A percentile compares a stretch with the other conserved stretches of the same genome.
phyloP scores from a whole-genome alignment of 1,140 invertebrate species.

The Bombyx mori region DNA sequence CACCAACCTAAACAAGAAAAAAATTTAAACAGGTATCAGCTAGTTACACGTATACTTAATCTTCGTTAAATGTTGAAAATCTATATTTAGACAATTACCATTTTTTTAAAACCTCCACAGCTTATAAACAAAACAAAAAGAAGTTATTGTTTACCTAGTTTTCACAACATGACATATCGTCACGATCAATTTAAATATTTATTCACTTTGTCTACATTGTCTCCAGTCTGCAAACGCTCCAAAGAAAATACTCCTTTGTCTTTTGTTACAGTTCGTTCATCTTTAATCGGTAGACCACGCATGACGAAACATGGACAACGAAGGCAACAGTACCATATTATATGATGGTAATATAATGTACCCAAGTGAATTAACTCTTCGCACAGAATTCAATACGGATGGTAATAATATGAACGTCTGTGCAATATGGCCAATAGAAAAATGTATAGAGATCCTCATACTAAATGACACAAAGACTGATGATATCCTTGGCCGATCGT shows the following conservation, averaged over 20 bases:
- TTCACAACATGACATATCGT: too few species aligned
- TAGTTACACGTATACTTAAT: too few species aligned
- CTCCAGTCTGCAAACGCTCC: too few species aligned
- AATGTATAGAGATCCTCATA: slow-evolving; percentile 35
- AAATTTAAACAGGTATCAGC: too few species aligned
- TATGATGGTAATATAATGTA: slow-evolving; percentile 34
- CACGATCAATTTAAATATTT: too few species aligned
- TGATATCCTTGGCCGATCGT: slow-evolving; percentile 24
- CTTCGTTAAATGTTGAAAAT: too few species aligned
- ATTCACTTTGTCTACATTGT: too few species aligned
- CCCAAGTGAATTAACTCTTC: slow-evolving; percentile 25
- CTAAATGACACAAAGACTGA: slow-evolving; percentile 36
- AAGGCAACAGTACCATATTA: slow-evolving; percentile 61
- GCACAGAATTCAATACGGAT: slow-evolving; percentile 23
- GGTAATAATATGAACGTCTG: slow-evolving; percentile 10
- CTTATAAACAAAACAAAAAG: too few species aligned
- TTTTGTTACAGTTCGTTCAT: slow-evolving; percentile 33
- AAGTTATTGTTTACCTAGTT: too few species aligned
- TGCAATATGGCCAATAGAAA: slow-evolving; percentile 43
- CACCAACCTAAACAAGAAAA: too few species aligned
- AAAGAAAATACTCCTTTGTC: slow-evolving; percentile 3
- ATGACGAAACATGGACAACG: slow-evolving; percentile 58
- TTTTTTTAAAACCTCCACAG: too few species aligned
- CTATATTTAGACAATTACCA: too few species aligned
- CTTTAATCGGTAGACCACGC: slow-evolving; percentile 20